Evolutionary conservation across 2,888 invertebrate genomes (phyloP), one percentile per base, ranked within the genome.

Genomic region (Acleris sparsana): DNA sequence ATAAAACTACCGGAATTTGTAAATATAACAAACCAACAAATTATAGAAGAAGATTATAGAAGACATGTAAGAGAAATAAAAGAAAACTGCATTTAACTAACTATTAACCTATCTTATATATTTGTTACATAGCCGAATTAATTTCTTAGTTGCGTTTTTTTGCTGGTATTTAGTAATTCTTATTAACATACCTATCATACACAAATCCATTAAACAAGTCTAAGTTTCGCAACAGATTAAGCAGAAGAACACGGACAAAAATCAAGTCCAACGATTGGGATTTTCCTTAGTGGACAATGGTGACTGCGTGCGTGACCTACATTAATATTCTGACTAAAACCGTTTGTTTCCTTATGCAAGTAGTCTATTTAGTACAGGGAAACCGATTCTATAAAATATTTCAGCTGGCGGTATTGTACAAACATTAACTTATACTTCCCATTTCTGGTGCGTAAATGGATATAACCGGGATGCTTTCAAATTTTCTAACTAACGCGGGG

Each of bases 201-300:
- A 39, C 39, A 39, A 17, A 17, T 5, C 6, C 4, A 49, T 55
- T 22, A 7, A 22, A 22, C 11, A 44, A 4, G 25, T 44, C 22
- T 22, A 11, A 56, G 52, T 62, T 57, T n/a, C 46, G 52, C 52
- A 62, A 66, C 52, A 53, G 18, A 48, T 53, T 17, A 66, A 57
- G 58, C 52, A 46, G 46, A 52, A 18, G 6, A n/a, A 9, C 56
- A 51, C 49, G 43, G n/a, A 22, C 22, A 61, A 49, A 59, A 53
- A 20, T 61, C 46, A 46, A 43, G 57, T 44, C 7, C 44, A 56
- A 49, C 61, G 51, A 33, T 62, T 20, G 57, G 61, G 62, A 53
- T 66, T 66, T 66, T 66, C 66, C 66, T 66, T 57, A 55, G 56
- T 57, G 66, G 39, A 52, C 62, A 48, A 57, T 57, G 61, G 61